Evolutionary conservation across 2,797 vertebrate species (phyloP).

Genomic region (Otolemur crassicaudatus): DNA sequence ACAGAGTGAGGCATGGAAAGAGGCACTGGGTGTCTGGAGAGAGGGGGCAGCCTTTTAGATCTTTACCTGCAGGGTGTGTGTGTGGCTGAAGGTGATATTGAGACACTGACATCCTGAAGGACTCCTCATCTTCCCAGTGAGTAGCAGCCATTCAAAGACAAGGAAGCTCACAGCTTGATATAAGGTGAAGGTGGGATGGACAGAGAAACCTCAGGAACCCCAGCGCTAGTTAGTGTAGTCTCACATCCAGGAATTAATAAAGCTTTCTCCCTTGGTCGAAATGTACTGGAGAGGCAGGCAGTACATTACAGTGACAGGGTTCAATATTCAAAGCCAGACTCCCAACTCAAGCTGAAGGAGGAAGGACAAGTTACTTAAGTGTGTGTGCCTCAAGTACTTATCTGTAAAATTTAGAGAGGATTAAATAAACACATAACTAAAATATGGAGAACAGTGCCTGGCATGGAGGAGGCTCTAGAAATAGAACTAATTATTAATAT

Average conservation of each 20-base stretch:
- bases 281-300: neutral
- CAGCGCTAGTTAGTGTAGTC: neutral
- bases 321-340: neutral
- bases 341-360: neutral
- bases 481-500: neutral
- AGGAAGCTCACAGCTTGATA: neutral
- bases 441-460: neutral
- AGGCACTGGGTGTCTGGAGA: neutral
- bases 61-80: too few species aligned
- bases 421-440: neutral
- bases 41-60: neutral
- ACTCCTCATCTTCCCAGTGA: neutral
- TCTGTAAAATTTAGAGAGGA: neutral
- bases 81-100: neutral
- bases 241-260: too few species aligned
- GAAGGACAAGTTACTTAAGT: neutral
- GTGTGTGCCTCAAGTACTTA: neutral
- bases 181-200: fast-evolving
- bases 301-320: too few species aligned
- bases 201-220: neutral
- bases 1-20: neutral
- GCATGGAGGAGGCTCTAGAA: neutral
- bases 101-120: neutral
- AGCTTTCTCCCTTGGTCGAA: neutral
- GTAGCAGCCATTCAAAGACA: neutral